Percentiles rank a stretch among this genome's conserved stretches.
Conservation (phyloP, 1,140 invertebrate genomes). For the Papilio polytes region DNA sequence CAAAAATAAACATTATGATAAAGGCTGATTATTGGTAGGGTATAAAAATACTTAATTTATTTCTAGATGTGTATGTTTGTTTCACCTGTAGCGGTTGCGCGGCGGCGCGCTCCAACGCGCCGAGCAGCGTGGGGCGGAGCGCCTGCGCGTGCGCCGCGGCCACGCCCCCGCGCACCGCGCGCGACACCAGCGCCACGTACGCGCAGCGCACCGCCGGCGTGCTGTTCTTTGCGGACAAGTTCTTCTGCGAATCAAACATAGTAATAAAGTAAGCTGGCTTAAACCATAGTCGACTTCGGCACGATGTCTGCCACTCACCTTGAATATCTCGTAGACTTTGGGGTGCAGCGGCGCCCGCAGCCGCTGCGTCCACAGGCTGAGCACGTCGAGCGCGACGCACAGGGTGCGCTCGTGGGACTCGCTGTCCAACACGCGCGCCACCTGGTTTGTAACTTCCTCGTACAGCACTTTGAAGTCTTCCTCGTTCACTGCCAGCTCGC, state of each 20-base stretch:
- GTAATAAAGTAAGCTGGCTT: neutral
- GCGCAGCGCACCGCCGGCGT: constrained; percentile 90
- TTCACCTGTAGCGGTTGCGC: constrained; percentile 86
- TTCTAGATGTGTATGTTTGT: neutral
- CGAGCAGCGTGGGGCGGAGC: constrained; percentile 86
- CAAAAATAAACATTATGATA: neutral
- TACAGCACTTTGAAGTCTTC: constrained; percentile 86
- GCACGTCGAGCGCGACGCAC: constrained; percentile 91
- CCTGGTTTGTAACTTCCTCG: constrained; percentile 86
- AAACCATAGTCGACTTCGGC: too few relatives aligned
- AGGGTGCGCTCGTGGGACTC: constrained; percentile 97
- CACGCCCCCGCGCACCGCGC: constrained; percentile 85
- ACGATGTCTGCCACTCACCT: constrained; percentile 77
- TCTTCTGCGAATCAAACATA: constrained; percentile 85
- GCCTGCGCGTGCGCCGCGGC: constrained; percentile 72
- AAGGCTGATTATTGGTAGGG: too few relatives aligned
- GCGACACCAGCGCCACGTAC: constrained; percentile 90
- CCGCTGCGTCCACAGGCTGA: constrained; percentile 91
- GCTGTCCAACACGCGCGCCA: constrained; percentile 92
- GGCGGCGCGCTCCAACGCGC: constrained; percentile 89
- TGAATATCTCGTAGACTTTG: constrained; percentile 90
- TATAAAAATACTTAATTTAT: neutral
- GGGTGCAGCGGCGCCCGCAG: constrained; percentile 88
- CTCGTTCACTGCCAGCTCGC: constrained; percentile 88
- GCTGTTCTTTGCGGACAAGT: constrained; percentile 90